phyloP scores from a whole-genome alignment of 2,113 vertebrate genomes.

The Phalacrocorax pelagicus region DNA sequence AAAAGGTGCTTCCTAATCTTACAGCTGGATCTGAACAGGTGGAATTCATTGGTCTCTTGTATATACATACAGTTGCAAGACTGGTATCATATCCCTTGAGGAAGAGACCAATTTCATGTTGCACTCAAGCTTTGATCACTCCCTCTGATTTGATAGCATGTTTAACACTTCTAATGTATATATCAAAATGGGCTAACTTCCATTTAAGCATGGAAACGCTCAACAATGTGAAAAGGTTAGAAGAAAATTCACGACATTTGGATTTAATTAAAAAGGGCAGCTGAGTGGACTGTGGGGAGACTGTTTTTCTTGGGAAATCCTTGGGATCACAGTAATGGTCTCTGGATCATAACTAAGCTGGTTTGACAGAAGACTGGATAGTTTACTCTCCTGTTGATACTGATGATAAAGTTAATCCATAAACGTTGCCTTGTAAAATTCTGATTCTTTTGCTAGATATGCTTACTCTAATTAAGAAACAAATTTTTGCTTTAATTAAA shows the following conservation, averaged over 20 bases:
- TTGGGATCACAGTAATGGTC: neutral
- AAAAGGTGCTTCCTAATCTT: neutral
- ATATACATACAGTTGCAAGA: neutral
- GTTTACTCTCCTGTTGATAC: neutral
- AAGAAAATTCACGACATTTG: neutral
- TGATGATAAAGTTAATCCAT: neutral
- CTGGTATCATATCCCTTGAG: neutral
- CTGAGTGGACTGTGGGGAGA: neutral
- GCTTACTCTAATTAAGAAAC: neutral
- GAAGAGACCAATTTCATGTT: neutral
- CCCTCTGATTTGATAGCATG: neutral
- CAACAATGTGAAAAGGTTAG: neutral
- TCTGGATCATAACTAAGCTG: neutral
- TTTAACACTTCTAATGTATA: neutral
- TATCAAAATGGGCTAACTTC: neutral
- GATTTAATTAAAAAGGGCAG: neutral
- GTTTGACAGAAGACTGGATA: neutral
- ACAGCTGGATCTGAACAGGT: neutral
- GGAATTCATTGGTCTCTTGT: neutral
- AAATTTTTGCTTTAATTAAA: neutral
- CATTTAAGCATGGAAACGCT: neutral
- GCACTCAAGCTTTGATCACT: neutral
- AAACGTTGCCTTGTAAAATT: neutral
- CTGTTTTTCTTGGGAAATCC: neutral
- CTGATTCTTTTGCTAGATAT: neutral